A percentile compares a stretch with the other conserved stretches of the same genome.
Evolutionary conservation across 2,113 vertebrate species (phyloP).

Genomic region (Pleuronectes platessa): DNA sequence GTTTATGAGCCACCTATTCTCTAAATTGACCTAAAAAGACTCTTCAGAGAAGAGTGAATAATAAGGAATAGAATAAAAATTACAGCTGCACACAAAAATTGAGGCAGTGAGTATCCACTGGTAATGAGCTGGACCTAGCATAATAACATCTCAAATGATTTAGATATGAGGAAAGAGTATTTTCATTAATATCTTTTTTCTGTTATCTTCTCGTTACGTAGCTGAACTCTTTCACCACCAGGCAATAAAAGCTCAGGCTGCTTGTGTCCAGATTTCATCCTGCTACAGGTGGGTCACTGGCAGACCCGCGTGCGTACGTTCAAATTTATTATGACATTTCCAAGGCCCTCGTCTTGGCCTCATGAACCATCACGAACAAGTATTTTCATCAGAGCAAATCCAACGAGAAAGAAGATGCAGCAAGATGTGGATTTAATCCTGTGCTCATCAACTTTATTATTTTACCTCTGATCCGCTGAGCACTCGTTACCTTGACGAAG

Average conservation of each 20-base stretch:
- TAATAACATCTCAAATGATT: too few relatives aligned
- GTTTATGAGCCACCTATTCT: too few relatives aligned
- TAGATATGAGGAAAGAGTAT: too few relatives aligned
- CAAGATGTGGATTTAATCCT: neutral
- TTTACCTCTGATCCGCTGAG: neutral
- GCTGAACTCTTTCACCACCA: neutral
- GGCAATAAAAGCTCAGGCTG: neutral
- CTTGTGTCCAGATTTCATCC: slow-evolving; percentile 43
- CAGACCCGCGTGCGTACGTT: slow-evolving; percentile 9
- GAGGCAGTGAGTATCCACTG: too few relatives aligned
- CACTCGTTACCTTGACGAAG: neutral
- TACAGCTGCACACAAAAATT: too few relatives aligned
- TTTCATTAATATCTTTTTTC: too few relatives aligned
- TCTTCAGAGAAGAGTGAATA: too few relatives aligned
- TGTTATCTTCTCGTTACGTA: too few relatives aligned
- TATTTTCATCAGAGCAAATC: slow-evolving; percentile 12
- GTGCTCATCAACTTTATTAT: neutral
- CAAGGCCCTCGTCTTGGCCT: neutral
- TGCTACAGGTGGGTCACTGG: slow-evolving; percentile 56
- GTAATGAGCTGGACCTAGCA: too few relatives aligned
- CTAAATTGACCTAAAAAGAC: too few relatives aligned
- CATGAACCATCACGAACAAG: neutral
- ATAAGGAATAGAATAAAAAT: too few relatives aligned
- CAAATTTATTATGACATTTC: slow-evolving; percentile 43
- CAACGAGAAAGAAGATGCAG: neutral